Base-by-base conservation (phyloP, 2,888 invertebrate genomes). In the Acrobasis repandana region DNA sequence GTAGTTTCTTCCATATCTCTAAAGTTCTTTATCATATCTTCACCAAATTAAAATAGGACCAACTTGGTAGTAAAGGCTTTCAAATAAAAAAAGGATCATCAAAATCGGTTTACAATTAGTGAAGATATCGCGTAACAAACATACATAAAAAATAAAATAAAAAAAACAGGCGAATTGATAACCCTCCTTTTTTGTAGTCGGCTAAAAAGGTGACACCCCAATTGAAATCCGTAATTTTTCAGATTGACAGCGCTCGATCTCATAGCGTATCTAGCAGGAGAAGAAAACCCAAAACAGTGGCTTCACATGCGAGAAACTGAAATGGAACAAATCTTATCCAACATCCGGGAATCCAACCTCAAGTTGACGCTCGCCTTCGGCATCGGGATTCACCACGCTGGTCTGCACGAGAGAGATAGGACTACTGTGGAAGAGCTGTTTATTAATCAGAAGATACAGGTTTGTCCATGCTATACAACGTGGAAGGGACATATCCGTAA, bases 381-480 rank as follows among this genome's bases (percentile, higher is more conserved):
- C 2, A 98, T 99, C 69, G 99, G 99, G 1, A 95, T 99, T 72
- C 99, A 99, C 92, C 99, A 99, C 89, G 99, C 99, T 18, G 99
- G 99, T 58, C 90, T 99, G 61, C 96, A 98, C 71, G 99, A 99
- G 69, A 94, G 95, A 63, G 99, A 99, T 84, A 93, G 99, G 50
- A 96, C 94, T 77, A 95, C 96, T 1, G 97, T 98, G 0, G 99
- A 99, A 81, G 97, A 98, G 79, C 90, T 99, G 52, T 99, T 98
- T 85, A 95, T 98, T 36, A 96, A 97, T 85, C 96, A 97, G 71
- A 98, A 98, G 83, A 99, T 99, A 80, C 99, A 99, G 94, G 96
- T 96, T 1, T 10, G 38, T 54, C 46, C 11, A 11, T 54, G 28
- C 14, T n/a, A n/a, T n/a, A n/a, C n/a, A n/a, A n/a, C n/a, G n/a